Base-by-base conservation (phyloP, 2,113 vertebrate genomes). In the Rafetus swinhoei region DNA sequence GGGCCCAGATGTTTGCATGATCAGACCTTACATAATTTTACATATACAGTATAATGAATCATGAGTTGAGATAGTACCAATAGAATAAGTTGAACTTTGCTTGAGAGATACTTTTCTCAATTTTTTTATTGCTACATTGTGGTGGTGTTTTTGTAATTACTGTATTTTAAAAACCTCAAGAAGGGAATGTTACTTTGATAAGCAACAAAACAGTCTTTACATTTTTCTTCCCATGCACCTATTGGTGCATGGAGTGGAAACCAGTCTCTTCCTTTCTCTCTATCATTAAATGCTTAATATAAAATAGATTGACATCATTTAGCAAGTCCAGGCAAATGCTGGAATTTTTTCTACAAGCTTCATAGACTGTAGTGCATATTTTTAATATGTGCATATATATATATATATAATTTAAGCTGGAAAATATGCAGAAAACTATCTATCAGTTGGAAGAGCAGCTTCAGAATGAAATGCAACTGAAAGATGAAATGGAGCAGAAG, bases 401-500 rank as follows among this genome's bases (percentile, higher is more conserved):
- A 27, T 97, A 97, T 91, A 93, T 87, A 74, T 93, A 84, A 97
- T 89, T 97, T 94, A 95, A 99, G 99, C 95, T 99, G 97, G 99
- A 99, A 98, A 99, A 98, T 97, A 98, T 99, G 96, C 99, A 99
- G 96, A 99, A 99, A 98, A 99, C 98, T 97, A 98, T 99, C 91
- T 99, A 99, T 96, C 99, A 99, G 87, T 98, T 99, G 93, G 99
- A 99, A 97, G 99, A 99, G 97, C 99, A 99, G 92, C 98, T 99
- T 79, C 99, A 99, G 97, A 98, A 98, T 97, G 99, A 99, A 98
- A 99, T 99, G 98, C 99, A 99, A 84, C 96, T 99, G 90, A 99
- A 99, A 98, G 99, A 99, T 96, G 99, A 99, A 98, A 98, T 99
- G 98, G 99, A 99, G 93, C 99, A 99, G 85, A 99, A 99, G 96